phyloP scores from a whole-genome alignment of 2,797 vertebrate species.

The Crenuchus spilurus region DNA sequence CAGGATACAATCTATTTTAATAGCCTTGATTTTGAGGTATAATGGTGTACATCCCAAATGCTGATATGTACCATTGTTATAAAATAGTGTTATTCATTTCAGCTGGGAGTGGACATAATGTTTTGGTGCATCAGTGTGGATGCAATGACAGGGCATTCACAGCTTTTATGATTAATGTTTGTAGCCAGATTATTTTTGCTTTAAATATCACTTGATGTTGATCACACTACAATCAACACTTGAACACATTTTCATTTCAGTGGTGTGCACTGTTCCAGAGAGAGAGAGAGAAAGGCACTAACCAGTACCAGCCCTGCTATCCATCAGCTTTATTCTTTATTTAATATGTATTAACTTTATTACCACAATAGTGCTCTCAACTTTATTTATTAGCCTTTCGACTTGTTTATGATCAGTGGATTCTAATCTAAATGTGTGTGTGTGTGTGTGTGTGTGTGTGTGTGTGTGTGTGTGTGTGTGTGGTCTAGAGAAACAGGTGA shows the following conservation, averaged over 20 bases:
- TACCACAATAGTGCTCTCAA: slow-evolving; percentile 36
- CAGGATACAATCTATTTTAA: too few relatives aligned
- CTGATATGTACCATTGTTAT: too few relatives aligned
- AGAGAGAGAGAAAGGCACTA: slow-evolving; percentile 5
- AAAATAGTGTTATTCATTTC: too few relatives aligned
- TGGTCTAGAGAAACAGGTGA: too few relatives aligned
- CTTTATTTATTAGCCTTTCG: slow-evolving; percentile 48
- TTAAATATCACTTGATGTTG: not conserved
- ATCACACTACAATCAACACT: not conserved
- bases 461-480: slow-evolving; percentile 32
- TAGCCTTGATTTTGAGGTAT: too few relatives aligned
- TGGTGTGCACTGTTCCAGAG: not conserved
- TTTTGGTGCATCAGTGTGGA: too few relatives aligned
- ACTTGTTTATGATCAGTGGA: slow-evolving; percentile 41
- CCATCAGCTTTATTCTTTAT: slow-evolving; percentile 45
- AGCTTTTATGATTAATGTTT: too few relatives aligned
- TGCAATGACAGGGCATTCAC: too few relatives aligned
- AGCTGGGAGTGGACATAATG: too few relatives aligned
- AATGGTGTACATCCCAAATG: too few relatives aligned
- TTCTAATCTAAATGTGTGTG: slow-evolving; percentile 47
- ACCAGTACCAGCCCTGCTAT: slow-evolving; percentile 4
- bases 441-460: slow-evolving; percentile 15
- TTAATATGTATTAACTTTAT: slow-evolving; percentile 54
- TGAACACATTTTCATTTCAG: not conserved
- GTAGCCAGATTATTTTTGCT: not conserved